A percentile compares a stretch with the other conserved stretches of the same genome.
These are phyloP conservation scores for Cydia fagiglandana DNA, from an alignment of 1,140 invertebrate species.

Conservation along the genomic window DNA sequence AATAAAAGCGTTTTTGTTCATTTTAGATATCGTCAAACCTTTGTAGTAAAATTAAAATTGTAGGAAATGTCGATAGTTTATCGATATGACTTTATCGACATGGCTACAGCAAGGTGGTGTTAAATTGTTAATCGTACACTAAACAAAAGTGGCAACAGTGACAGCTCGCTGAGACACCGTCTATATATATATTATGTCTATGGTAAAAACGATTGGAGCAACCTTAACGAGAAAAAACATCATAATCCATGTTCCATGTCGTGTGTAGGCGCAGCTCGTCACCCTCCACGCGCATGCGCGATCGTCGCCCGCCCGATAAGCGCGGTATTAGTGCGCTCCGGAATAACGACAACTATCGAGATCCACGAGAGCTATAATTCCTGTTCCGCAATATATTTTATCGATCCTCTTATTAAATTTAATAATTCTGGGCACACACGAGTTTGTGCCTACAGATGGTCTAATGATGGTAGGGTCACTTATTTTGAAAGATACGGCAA, in stretches of 20 bases:
- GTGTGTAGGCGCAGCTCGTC: constrained; percentile 17
- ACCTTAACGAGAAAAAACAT: neutral
- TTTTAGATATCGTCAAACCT: too few species aligned
- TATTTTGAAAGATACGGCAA: constrained; percentile 34
- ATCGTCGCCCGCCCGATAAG: constrained; percentile 69
- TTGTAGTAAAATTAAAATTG: too few species aligned
- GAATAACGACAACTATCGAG: constrained; percentile 67
- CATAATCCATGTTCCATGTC: neutral
- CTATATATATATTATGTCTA: too few species aligned
- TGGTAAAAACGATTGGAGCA: neutral
- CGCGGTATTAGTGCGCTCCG: constrained; percentile 67
- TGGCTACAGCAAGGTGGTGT: too few species aligned
- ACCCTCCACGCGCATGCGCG: constrained; percentile 49
- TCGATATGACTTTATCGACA: too few species aligned
- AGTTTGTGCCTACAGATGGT: constrained; percentile 33
- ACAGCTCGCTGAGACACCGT: too few species aligned
- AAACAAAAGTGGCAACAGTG: too few species aligned
- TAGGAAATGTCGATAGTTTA: too few species aligned
- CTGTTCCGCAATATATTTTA: constrained; percentile 70
- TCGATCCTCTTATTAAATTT: constrained; percentile 74
- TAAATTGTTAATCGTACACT: too few species aligned
- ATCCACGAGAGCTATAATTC: constrained; percentile 76
- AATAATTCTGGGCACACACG: constrained; percentile 51
- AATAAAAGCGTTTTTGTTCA: too few species aligned
- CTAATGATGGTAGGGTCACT: constrained; percentile 37